Evolutionary conservation across 2,113 vertebrate species (phyloP).

Genomic region (Clarias macrocephalus): DNA sequence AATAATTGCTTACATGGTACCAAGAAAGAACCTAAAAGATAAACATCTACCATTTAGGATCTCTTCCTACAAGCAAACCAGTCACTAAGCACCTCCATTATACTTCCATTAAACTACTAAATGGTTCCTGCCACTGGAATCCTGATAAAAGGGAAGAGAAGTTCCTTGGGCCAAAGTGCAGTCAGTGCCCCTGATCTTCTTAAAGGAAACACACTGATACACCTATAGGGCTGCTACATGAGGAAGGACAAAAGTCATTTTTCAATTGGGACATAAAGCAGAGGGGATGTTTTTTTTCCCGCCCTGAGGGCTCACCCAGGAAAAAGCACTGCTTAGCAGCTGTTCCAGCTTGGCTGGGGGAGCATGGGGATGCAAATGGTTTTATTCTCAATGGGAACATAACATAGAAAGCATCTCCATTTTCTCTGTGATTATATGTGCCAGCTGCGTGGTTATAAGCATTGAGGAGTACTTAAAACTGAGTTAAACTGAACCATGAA

Average conservation of each 20-base stretch:
- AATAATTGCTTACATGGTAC: neutral
- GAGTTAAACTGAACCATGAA: neutral
- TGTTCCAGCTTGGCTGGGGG: slow-evolving; percentile 8
- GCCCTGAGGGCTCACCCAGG: neutral
- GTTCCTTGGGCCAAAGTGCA: slow-evolving; percentile 40
- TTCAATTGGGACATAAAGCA: slow-evolving; percentile 54
- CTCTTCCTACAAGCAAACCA: slow-evolving; percentile 54
- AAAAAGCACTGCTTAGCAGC: slow-evolving; percentile 24
- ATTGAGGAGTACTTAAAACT: neutral
- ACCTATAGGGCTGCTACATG: slow-evolving; percentile 56
- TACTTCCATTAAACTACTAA: slow-evolving; percentile 36
- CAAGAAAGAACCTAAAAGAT: neutral
- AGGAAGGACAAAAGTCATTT: slow-evolving; percentile 57
- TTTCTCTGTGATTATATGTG: neutral
- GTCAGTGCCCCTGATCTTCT: slow-evolving; percentile 37
- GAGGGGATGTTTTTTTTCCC: slow-evolving; percentile 37
- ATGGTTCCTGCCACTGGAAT: slow-evolving; percentile 27
- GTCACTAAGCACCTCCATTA: slow-evolving; percentile 22
- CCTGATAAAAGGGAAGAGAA: slow-evolving; percentile 44
- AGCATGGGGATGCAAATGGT: neutral
- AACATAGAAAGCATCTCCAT: neutral
- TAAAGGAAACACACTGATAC: slow-evolving; percentile 5
- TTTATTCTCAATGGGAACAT: slow-evolving; percentile 18
- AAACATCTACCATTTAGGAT: neutral
- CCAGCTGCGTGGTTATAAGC: neutral